Base-by-base conservation (phyloP, 64 coral and sea anemone genomes). In the Montipora cactus region DNA sequence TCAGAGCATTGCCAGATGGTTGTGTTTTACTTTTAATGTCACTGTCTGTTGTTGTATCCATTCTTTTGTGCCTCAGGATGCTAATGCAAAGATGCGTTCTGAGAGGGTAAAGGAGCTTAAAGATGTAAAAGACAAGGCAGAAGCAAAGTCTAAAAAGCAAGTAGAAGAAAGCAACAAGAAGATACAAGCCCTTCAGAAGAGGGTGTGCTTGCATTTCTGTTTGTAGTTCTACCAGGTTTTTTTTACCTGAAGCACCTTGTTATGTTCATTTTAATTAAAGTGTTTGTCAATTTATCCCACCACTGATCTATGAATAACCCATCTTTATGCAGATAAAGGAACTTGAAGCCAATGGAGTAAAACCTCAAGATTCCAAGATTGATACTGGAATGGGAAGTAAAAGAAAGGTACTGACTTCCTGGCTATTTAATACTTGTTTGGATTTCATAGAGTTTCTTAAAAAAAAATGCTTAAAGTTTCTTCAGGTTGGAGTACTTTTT, bases 101-200 rank as follows among this genome's bases (percentile, higher is more conserved):
- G 97, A 99, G 77, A 99, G 93, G 72, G 97, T 96, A 6, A 94
- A 94, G 78, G 95, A 99, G 80, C 76, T 99, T 2, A 99, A 99
- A 81, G 92, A 99, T 50, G 51, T 79, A 1, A 94, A 96, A 84
- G 95, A 94, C 59, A 93, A 99, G 55, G 89, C 85, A 48, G 97
- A 99, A 44, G 58, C 89, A 5, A 99, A 99, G 23, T 94, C 95
- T 3, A 99, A 99, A 66, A 95, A 99, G 37, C 91, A 96, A 79
- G 79, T 93, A 67, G 97, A 99, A 23, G 97, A 99, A 37, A 91
- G 75, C 44, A 99, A 99, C 89, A 99, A 99, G 62, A 95, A 96
- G 79, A 96, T 99, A 79, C 95, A 99, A 80, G 90, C 81, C 67
- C 90, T 99, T 61, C 97, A 99, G 44, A 93, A 96, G 87, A 96